A percentile compares a stretch with the other conserved stretches of the same genome.
Evolutionary conservation across 2,888 invertebrate species (phyloP).

Genomic region (Callinectes sapidus): DNA sequence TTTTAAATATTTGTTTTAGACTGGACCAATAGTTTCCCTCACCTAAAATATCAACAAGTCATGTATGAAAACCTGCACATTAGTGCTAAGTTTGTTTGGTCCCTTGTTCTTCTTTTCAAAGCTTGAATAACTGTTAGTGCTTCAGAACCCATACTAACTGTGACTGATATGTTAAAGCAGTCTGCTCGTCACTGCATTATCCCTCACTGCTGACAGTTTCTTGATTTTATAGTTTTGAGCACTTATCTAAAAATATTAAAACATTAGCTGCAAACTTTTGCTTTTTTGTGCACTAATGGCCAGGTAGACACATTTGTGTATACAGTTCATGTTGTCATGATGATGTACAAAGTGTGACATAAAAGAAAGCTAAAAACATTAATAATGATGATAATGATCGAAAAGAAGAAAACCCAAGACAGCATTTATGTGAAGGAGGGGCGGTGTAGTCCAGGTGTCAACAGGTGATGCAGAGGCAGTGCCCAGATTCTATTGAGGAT

Average conservation of each 20-base stretch:
- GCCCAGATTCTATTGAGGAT: background rate
- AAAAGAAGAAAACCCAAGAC: background rate
- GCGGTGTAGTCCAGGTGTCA: background rate
- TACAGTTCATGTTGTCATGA: slow-evolving; percentile 8
- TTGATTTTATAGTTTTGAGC: slow-evolving; percentile 37
- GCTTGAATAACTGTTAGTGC: slow-evolving; percentile 43
- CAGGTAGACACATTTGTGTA: background rate
- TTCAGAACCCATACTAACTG: slow-evolving; percentile 38
- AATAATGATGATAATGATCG: no score
- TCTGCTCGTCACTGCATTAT: slow-evolving; percentile 19
- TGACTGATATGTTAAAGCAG: slow-evolving; percentile 32
- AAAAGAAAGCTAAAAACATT: background rate
- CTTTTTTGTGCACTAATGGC: slow-evolving; percentile 13
- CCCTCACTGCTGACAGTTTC: slow-evolving; percentile 45
- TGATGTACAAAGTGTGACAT: background rate
- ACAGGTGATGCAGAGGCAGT: background rate
- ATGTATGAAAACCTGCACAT: slow-evolving; percentile 54
- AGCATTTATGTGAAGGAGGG: background rate
- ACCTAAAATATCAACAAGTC: slow-evolving; percentile 14
- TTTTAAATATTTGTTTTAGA: slow-evolving; percentile 55
- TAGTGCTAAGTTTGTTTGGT: slow-evolving; percentile 38
- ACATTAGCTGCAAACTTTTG: background rate
- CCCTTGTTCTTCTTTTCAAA: slow-evolving; percentile 31
- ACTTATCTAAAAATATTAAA: background rate
- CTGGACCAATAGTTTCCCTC: slow-evolving; percentile 39